Evolutionary conservation across 2,113 vertebrate species (phyloP).

Genomic region (Lagopus muta): DNA sequence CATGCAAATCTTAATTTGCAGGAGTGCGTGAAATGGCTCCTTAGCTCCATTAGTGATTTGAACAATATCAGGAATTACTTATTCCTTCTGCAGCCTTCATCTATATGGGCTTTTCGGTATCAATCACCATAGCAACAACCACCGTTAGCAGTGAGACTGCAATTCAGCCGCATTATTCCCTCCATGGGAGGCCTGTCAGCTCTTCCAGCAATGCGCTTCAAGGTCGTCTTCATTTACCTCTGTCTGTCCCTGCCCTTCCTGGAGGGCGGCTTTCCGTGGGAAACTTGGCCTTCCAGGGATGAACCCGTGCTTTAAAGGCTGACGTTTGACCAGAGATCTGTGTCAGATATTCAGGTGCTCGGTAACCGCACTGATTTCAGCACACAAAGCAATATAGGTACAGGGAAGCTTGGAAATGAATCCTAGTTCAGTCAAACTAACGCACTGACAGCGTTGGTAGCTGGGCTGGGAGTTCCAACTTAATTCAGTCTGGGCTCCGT

Average conservation of each 20-base stretch:
- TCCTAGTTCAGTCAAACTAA: background rate
- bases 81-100: conserved; percentile 44
- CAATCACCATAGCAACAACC: conserved; percentile 71
- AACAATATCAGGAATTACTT: conserved; percentile 70
- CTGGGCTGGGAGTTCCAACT: background rate
- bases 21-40: conserved; percentile 19
- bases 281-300: background rate
- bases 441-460: background rate
- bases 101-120: conserved; percentile 45
- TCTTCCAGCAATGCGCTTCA: conserved; percentile 43
- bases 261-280: conserved; percentile 14
- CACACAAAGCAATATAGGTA: background rate
- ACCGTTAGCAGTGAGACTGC: conserved; percentile 50
- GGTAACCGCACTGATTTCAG: background rate
- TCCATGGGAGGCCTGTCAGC: conserved; percentile 60
- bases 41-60: conserved; percentile 30
- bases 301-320: background rate
- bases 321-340: background rate
- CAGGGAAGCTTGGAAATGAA: background rate
- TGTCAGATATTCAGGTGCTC: background rate
- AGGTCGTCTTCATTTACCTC: conserved; percentile 64
- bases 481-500: background rate
- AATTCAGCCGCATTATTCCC: conserved; percentile 66
- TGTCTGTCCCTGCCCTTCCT: conserved; percentile 37
- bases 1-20: conserved; percentile 57